Base-by-base conservation (phyloP, 2,797 vertebrate species). In the Periparus ater region DNA sequence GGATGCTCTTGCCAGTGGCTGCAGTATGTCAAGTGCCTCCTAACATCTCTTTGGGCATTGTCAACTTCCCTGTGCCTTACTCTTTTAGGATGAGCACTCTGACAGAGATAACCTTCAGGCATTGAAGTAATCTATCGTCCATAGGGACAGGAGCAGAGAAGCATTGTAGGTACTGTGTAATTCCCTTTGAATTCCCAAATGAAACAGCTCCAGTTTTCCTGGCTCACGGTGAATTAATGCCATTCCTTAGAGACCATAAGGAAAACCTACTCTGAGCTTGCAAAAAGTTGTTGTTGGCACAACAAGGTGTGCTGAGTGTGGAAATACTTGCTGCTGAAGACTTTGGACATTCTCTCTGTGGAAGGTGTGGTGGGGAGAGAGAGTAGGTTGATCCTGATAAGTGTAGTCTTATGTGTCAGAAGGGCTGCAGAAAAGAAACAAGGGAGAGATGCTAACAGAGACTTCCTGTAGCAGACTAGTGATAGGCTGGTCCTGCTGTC, bases 231-330 rank as follows among this genome's bases (percentile, higher is more conserved):
- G 27, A 65, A 44, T 29, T 57, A 36, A 22, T 58, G 10, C 26
- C 17, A 8, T 77, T 83, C 60, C 20, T 70, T 25, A 42, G 51
- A 40, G 36, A 9, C 16, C 30, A 11, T 58, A 34, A 63, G 8
- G 29, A 65, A 74, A 77, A 38, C 8, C 11, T 11, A 1, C 13
- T 68, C 44, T 17, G 34, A 34, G 14, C 26, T 53, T 58, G 26
- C 58, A 26, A 8, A 45, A 48, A 57, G 9, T 30, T 9, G 8
- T 38, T 71, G 40, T 38, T 71, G 40, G 14, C 13, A 17, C 16
- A 40, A 27, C 30, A 50, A 27, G 5, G 5, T 7, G 0, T 13
- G n/a, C 25, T 30, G 42, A 42, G 21, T 1, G 0, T 42, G 14
- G 17, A 62, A 34, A 57, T 0, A 0, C 44, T 55, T 26, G 22